A percentile compares a stretch with the other conserved stretches of the same genome.
Evolutionary conservation across 1,140 invertebrate species (phyloP).

Genomic region (Diabrotica undecimpunctata): DNA sequence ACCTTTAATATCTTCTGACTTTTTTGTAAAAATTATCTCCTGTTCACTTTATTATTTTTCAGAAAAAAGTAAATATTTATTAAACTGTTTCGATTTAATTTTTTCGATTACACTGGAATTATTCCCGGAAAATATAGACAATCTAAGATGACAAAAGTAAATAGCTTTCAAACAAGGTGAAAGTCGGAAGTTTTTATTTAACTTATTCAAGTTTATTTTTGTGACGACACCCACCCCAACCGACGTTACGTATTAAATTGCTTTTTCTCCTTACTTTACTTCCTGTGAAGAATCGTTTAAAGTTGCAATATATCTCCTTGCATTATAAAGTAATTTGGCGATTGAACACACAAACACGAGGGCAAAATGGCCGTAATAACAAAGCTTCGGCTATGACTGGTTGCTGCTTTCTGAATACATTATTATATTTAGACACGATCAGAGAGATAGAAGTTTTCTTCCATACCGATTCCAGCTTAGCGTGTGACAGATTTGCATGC

Average conservation of each 20-base stretch:
- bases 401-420: slow-evolving; percentile 39
- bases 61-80: no score
- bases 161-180: no score
- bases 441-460: slow-evolving; percentile 39
- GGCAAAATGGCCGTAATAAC: slow-evolving; percentile 32
- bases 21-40: no score
- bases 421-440: slow-evolving; percentile 44
- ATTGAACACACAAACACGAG: slow-evolving; percentile 32
- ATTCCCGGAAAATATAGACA: no score
- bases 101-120: no score
- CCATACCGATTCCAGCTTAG: slow-evolving; percentile 43
- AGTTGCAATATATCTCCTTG: slow-evolving; percentile 27
- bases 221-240: no score
- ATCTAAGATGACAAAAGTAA: no score
- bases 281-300: slow-evolving; percentile 10
- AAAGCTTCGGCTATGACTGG: slow-evolving; percentile 34
- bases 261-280: not conserved
- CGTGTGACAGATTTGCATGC: slow-evolving; percentile 45
- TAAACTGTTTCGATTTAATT: no score
- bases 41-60: no score
- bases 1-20: no score
- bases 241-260: not conserved
- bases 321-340: slow-evolving; percentile 35
- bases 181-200: no score
- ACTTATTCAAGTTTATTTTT: no score